Evolutionary conservation across 2,113 vertebrate genomes (phyloP).

Genomic region (Megatriorchis doriae): DNA sequence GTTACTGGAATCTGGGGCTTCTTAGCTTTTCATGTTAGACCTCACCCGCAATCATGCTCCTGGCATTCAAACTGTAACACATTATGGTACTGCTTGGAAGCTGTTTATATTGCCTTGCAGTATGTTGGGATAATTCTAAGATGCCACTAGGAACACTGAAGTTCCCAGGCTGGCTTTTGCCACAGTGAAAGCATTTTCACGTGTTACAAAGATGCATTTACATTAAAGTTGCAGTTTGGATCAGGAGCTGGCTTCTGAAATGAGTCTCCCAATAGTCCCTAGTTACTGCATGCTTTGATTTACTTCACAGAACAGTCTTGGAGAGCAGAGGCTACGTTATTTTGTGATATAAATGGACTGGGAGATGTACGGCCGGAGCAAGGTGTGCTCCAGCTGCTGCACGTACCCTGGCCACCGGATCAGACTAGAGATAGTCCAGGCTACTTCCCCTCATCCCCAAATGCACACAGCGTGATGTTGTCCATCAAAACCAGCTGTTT

Average conservation of each 20-base stretch:
- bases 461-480: not conserved
- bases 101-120: not conserved
- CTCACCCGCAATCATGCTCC: not conserved
- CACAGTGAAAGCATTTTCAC: not conserved
- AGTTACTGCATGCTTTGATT: not conserved
- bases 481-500: not conserved
- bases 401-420: fast-evolving
- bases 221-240: not conserved
- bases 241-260: not conserved
- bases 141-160: not conserved
- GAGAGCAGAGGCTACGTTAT: not conserved
- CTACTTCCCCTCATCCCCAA: not conserved
- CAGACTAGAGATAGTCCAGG: not conserved
- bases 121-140: not conserved
- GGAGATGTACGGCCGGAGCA: not conserved
- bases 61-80: not conserved
- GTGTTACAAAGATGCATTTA: not conserved
- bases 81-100: not conserved
- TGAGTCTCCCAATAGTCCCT: not conserved
- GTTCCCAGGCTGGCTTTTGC: not conserved
- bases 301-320: not conserved
- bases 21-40: not conserved
- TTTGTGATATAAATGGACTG: not conserved
- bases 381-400: not conserved
- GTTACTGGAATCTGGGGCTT: not conserved